A percentile compares a stretch with the other conserved stretches of the same genome.
Evolutionary conservation across 1,140 invertebrate species (phyloP).

Genomic region (Lepidotrigona ventralis): DNA sequence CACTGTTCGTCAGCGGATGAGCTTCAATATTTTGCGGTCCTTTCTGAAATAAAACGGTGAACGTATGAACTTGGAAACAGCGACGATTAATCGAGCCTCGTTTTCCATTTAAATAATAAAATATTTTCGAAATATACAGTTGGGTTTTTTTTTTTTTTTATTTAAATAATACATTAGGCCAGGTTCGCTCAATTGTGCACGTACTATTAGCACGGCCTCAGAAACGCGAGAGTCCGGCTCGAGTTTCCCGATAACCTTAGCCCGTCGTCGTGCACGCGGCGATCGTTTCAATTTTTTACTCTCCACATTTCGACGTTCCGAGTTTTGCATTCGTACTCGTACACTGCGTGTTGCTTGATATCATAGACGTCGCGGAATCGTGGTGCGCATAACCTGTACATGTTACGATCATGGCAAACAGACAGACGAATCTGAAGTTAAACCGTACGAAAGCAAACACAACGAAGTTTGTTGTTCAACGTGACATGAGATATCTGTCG

Average conservation of each 20-base stretch:
- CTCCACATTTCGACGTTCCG: neutral
- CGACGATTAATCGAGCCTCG: neutral
- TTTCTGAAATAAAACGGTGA: slow-evolving; percentile 73
- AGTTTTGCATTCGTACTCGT: slow-evolving; percentile 39
- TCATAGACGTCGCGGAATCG: neutral
- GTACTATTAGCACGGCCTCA: neutral
- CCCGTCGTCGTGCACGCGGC: slow-evolving; percentile 48
- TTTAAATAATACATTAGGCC: neutral
- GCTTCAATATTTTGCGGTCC: slow-evolving; percentile 77
- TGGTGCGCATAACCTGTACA: slow-evolving; percentile 24
- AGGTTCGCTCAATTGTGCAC: neutral
- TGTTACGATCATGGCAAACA: slow-evolving; percentile 20
- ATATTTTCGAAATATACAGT: no score
- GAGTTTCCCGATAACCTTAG: slow-evolving; percentile 38
- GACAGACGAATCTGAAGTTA: slow-evolving; percentile 21
- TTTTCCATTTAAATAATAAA: neutral
- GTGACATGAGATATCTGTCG: neutral
- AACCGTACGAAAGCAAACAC: no score
- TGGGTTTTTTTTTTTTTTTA: neutral
- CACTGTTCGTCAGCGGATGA: slow-evolving; percentile 74
- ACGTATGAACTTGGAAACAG: neutral
- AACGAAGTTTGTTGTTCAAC: neutral
- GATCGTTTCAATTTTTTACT: slow-evolving; percentile 2
- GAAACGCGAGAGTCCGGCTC: neutral
- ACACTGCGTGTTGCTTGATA: slow-evolving; percentile 11